Evolutionary conservation across 1,140 invertebrate species (phyloP).

Genomic region (Zaprionus gabonicus): DNA sequence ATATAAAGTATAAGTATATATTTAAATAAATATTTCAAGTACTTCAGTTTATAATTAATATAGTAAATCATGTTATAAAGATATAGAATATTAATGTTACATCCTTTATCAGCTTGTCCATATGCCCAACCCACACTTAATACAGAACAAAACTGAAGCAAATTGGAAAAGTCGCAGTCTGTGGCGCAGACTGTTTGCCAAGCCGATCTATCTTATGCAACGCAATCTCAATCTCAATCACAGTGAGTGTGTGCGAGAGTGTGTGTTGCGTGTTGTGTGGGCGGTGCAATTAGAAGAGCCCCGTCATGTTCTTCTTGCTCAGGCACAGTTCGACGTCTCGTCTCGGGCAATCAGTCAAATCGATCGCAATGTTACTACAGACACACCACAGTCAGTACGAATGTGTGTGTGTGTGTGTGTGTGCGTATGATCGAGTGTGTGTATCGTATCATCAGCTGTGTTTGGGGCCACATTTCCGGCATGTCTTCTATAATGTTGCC

Average conservation of each 20-base stretch:
- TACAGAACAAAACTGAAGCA: conserved; percentile 58
- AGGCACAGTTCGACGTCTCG: conserved; percentile 56
- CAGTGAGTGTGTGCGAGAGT: conserved; percentile 1
- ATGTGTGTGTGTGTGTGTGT: conserved; percentile 7
- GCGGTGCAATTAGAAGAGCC: conserved; percentile 78
- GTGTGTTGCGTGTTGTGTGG: conserved; percentile 59
- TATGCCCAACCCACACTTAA: neutral
- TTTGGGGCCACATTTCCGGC: conserved; percentile 70
- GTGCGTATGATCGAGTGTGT: conserved; percentile 11
- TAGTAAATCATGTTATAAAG: too few relatives aligned
- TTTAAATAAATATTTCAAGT: too few relatives aligned
- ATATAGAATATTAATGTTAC: conserved; percentile 1
- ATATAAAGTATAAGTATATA: too few relatives aligned
- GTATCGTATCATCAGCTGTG: conserved; percentile 46
- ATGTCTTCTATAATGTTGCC: conserved; percentile 41
- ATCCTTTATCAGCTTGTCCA: neutral
- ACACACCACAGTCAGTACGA: neutral
- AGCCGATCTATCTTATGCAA: conserved; percentile 65
- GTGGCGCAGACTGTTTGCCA: conserved; percentile 40
- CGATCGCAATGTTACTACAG: conserved; percentile 45
- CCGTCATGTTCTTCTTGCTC: conserved; percentile 64
- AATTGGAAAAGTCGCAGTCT: conserved; percentile 72
- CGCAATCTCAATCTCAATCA: conserved; percentile 64
- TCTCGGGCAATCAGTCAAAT: conserved; percentile 65
- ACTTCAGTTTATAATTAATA: too few relatives aligned